Conservation (phyloP, 2,888 invertebrate species). For the Melipona bicolor region DNA sequence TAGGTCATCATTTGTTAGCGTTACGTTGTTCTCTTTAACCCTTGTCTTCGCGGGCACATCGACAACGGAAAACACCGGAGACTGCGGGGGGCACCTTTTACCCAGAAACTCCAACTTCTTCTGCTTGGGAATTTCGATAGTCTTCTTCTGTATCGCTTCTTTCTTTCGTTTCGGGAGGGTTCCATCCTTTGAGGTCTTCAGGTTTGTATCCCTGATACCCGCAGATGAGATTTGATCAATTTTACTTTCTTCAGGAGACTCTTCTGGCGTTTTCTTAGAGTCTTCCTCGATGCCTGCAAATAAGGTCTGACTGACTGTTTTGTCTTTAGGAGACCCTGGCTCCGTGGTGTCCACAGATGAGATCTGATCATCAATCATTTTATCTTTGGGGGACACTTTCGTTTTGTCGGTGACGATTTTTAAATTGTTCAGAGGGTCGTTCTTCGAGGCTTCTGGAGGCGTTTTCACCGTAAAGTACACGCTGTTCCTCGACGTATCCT, state of each 20-base stretch:
- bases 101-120: not conserved
- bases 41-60: not conserved
- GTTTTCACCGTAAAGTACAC: slow-evolving; percentile 79
- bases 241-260: not conserved
- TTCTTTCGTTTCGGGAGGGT: not conserved
- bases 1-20: slow-evolving; percentile 36
- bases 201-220: not conserved
- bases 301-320: not conserved
- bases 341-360: not conserved
- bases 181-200: not conserved
- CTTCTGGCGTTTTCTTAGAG: not conserved
- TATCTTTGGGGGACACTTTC: not conserved
- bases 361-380: not conserved
- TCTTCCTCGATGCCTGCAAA: not conserved
- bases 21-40: slow-evolving; percentile 17
- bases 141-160: not conserved
- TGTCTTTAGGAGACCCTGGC: not conserved
- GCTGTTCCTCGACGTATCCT: slow-evolving; percentile 79
- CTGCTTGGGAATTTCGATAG: not conserved
- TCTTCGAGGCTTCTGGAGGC: slow-evolving; percentile 34
- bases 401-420: slow-evolving; percentile 3
- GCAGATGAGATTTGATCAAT: not conserved
- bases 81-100: not conserved
- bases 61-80: not conserved
- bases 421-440: slow-evolving; percentile 19